phyloP scores from a whole-genome alignment of 2,113 vertebrate genomes.

The Pycnonotus jocosus region DNA sequence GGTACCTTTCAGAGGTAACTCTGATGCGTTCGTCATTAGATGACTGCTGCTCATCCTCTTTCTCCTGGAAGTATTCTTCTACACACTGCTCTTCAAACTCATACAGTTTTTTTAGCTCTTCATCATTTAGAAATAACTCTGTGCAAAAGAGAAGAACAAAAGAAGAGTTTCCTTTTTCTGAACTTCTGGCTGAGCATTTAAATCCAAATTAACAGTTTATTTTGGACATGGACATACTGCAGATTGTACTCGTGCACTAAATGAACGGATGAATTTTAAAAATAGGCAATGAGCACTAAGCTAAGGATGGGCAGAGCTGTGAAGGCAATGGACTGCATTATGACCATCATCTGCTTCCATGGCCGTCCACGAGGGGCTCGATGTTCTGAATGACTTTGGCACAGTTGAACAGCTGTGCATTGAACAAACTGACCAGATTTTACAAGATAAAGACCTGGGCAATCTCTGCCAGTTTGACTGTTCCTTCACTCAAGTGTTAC shows the following conservation, averaged over 20 bases:
- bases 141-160: not conserved
- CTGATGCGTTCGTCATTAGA: slow-evolving; percentile 93
- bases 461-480: not conserved
- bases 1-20: slow-evolving; percentile 91
- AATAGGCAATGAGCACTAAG: not conserved
- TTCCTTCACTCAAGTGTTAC: not conserved
- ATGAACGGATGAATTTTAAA: not conserved
- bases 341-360: not conserved
- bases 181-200: not conserved
- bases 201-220: not conserved
- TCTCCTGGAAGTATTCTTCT: slow-evolving; percentile 92
- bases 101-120: slow-evolving; percentile 89
- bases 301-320: not conserved
- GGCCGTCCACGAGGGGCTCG: not conserved
- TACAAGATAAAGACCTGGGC: not conserved
- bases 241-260: not conserved
- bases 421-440: not conserved
- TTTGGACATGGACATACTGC: not conserved
- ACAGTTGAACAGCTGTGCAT: not conserved
- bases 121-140: slow-evolving; percentile 92
- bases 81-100: slow-evolving; percentile 97
- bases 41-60: slow-evolving; percentile 90
- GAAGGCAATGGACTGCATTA: not conserved
- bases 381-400: not conserved
- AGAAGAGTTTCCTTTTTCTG: not conserved